A percentile compares a stretch with the other conserved stretches of the same genome.
Evolutionary conservation across 2,888 invertebrate genomes (phyloP).

Genomic region (Rhagium mordax): DNA sequence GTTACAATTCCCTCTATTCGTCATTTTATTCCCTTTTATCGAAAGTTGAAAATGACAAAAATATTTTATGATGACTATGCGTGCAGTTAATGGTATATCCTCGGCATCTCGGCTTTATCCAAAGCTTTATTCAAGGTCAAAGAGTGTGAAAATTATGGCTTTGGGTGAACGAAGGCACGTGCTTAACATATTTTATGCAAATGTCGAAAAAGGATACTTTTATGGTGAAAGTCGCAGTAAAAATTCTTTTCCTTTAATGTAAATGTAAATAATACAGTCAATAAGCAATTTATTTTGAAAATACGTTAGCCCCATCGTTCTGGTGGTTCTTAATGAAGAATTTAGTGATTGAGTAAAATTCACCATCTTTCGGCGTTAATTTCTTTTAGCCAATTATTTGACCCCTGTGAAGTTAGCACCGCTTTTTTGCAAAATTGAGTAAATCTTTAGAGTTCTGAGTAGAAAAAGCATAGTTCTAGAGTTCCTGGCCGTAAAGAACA

Average conservation of each 20-base stretch:
- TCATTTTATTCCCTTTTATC: too few relatives aligned
- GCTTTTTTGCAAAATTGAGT: too few relatives aligned
- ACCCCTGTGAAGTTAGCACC: too few relatives aligned
- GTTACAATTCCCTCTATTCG: too few relatives aligned
- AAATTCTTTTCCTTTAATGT: not conserved
- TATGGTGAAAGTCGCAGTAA: not conserved
- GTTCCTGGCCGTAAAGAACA: too few relatives aligned
- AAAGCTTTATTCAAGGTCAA: constrained; percentile 27
- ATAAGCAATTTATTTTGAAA: not conserved
- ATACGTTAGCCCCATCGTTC: too few relatives aligned
- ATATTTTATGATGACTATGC: constrained; percentile 20
- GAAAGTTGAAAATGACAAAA: constrained; percentile 3
- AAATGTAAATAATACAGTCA: not conserved
- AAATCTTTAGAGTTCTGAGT: too few relatives aligned
- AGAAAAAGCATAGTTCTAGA: too few relatives aligned
- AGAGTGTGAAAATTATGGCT: constrained; percentile 32
- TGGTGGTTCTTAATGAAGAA: too few relatives aligned
- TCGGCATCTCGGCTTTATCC: constrained; percentile 20
- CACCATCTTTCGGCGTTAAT: too few relatives aligned
- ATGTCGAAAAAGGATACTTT: constrained; percentile 17
- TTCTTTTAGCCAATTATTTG: too few relatives aligned
- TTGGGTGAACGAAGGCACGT: constrained; percentile 24
- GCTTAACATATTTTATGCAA: constrained; percentile 34
- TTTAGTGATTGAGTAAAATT: too few relatives aligned
- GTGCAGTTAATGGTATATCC: constrained; percentile 24